phyloP scores from a whole-genome alignment of 1,140 invertebrate species.

The Drosophila teissieri region DNA sequence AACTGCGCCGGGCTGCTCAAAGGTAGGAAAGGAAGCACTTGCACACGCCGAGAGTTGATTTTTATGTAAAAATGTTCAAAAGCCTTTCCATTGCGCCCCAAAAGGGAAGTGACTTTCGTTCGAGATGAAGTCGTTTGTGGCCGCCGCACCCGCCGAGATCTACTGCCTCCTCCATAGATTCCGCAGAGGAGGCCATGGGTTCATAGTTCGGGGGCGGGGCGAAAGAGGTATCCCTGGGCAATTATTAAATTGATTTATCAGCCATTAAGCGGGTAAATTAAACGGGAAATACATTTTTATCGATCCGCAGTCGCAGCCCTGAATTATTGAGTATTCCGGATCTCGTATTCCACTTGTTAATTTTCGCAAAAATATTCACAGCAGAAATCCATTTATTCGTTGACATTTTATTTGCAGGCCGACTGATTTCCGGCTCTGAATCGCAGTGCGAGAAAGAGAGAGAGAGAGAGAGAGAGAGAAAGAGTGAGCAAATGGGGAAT shows the following conservation, averaged over 20 bases:
- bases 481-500: too few relatives aligned
- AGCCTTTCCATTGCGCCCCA: slow-evolving; percentile 9
- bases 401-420: slow-evolving; percentile 16
- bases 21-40: slow-evolving; percentile 41
- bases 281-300: slow-evolving; percentile 42
- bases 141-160: slow-evolving; percentile 39
- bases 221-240: slow-evolving; percentile 13
- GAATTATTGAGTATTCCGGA: slow-evolving; percentile 35
- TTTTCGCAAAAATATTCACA: slow-evolving; percentile 35
- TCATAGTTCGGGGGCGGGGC: background rate
- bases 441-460: too few relatives aligned
- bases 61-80: slow-evolving; percentile 60
- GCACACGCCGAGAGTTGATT: slow-evolving; percentile 47
- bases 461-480: too few relatives aligned
- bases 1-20: slow-evolving; percentile 40
- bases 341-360: slow-evolving; percentile 28
- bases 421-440: slow-evolving; percentile 8
- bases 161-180: background rate
- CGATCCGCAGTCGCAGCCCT: slow-evolving; percentile 21
- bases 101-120: slow-evolving; percentile 55
- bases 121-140: slow-evolving; percentile 45
- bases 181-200: background rate
- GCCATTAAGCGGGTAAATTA: slow-evolving; percentile 43
- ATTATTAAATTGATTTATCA: slow-evolving; percentile 45
- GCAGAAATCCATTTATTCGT: slow-evolving; percentile 37